phyloP scores from a whole-genome alignment of 2,888 invertebrate genomes.

The Ennomos quercinarius region DNA sequence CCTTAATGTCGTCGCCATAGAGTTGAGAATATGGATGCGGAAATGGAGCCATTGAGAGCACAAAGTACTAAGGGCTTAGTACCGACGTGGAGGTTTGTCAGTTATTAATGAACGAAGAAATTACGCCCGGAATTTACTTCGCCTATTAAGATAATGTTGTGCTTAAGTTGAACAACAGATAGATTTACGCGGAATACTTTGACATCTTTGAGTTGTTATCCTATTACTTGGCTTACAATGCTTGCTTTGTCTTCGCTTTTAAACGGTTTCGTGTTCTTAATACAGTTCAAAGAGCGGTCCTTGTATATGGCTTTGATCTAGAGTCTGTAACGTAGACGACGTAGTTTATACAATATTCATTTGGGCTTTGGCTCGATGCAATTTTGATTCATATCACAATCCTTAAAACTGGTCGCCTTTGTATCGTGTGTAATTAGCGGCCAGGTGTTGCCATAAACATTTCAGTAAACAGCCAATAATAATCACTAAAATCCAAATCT shows the following conservation, averaged over 20 bases:
- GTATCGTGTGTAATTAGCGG: too few relatives aligned
- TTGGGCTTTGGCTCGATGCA: too few relatives aligned
- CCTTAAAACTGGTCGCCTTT: too few relatives aligned
- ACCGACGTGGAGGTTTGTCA: constrained; percentile 62
- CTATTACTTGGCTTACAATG: constrained; percentile 27
- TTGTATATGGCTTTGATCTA: neutral
- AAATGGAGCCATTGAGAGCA: constrained; percentile 32
- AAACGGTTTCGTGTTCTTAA: constrained; percentile 8
- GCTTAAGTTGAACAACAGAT: constrained; percentile 44
- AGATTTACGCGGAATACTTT: constrained; percentile 32
- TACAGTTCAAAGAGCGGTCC: neutral
- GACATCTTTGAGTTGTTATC: constrained; percentile 32
- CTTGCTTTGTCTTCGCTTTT: constrained; percentile 19
- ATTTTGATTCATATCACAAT: too few relatives aligned
- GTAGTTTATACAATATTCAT: too few relatives aligned
- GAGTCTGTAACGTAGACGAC: too few relatives aligned
- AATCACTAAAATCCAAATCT: too few relatives aligned
- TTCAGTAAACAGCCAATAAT: too few relatives aligned
- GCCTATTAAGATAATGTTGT: constrained; percentile 58
- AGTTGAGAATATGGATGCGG: constrained; percentile 49
- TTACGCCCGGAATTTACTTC: constrained; percentile 59
- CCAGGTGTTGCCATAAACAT: too few relatives aligned
- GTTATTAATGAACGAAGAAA: constrained; percentile 70
- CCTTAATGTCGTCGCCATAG: constrained; percentile 50
- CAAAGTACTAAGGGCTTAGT: constrained; percentile 56